These are phyloP conservation scores for Lacerta viridis DNA, from an alignment of 2,797 vertebrate genomes.

Conservation along the genomic window DNA sequence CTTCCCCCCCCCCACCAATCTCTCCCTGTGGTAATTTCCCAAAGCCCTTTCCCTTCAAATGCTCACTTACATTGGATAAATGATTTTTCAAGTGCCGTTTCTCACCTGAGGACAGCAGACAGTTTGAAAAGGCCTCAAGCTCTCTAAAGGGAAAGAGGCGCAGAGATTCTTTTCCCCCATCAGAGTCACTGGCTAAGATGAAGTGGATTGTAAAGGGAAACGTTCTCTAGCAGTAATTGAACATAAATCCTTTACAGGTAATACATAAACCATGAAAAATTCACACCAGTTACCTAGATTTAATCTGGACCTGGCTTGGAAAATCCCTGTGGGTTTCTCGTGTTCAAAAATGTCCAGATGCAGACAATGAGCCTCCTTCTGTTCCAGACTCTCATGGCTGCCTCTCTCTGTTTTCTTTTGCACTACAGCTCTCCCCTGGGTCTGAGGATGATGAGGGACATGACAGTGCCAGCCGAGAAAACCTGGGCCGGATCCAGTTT, in stretches of 20 bases:
- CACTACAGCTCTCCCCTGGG: slow-evolving; percentile 90
- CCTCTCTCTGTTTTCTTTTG: neutral
- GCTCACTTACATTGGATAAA: slow-evolving; percentile 13
- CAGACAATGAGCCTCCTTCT: neutral
- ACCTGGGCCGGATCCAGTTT: slow-evolving; percentile 93
- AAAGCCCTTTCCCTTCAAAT: slow-evolving; percentile 10
- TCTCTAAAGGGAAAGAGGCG: slow-evolving; percentile 21
- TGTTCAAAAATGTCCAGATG: neutral
- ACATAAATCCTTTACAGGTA: slow-evolving; percentile 18
- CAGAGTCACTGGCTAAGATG: neutral
- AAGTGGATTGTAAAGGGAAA: slow-evolving; percentile 8
- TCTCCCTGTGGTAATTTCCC: slow-evolving; percentile 11
- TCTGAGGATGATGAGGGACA: slow-evolving; percentile 94
- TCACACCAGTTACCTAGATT: neutral
- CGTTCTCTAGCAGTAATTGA: neutral
- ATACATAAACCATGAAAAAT: neutral
- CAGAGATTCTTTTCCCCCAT: neutral
- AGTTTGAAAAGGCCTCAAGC: slow-evolving; percentile 7
- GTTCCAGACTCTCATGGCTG: neutral
- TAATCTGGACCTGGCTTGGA: neutral
- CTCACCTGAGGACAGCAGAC: slow-evolving; percentile 34
- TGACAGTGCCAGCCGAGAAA: slow-evolving; percentile 92
- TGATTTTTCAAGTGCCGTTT: slow-evolving; percentile 16
- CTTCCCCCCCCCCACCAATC: neutral
- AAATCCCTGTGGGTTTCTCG: neutral